A percentile compares a stretch with the other conserved stretches of the same genome.
These are phyloP conservation scores for Pyrrhosoma nymphula DNA, from an alignment of 2,888 invertebrate genomes.

Conservation along the genomic window DNA sequence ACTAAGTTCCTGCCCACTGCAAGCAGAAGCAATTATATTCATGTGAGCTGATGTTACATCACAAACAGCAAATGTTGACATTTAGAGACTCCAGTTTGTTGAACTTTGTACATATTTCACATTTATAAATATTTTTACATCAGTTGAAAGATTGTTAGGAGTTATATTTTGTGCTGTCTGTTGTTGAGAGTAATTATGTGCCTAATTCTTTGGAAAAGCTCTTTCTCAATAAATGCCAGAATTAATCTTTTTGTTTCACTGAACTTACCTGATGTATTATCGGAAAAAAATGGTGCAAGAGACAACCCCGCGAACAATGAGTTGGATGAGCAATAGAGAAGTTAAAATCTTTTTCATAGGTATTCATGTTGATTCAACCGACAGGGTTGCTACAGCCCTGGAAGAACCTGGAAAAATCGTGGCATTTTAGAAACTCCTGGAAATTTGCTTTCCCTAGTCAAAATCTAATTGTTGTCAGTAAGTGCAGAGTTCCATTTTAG, in stretches of 20 bases:
- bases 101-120: neutral
- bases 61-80: neutral
- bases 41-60: neutral
- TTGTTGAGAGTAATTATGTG: neutral
- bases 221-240: neutral
- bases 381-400: no score
- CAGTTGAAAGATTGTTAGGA: neutral
- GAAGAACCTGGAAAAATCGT: no score
- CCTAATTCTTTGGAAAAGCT: neutral
- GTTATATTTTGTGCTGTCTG: neutral
- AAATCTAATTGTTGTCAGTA: no score
- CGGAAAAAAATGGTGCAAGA: neutral
- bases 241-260: neutral
- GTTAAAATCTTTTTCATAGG: no score
- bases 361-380: no score
- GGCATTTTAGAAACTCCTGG: no score
- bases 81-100: conserved; percentile 19
- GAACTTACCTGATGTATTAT: neutral
- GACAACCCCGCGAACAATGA: no score
- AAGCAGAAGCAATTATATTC: neutral
- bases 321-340: no score
- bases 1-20: neutral
- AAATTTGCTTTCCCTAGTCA: no score
- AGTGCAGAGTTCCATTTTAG: no score
- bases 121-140: conserved; percentile 23